Percentiles rank a stretch among this genome's conserved stretches.
These are phyloP conservation scores for Papilio aristodemus DNA, from an alignment of 1,140 invertebrate genomes.

Conservation along the genomic window DNA sequence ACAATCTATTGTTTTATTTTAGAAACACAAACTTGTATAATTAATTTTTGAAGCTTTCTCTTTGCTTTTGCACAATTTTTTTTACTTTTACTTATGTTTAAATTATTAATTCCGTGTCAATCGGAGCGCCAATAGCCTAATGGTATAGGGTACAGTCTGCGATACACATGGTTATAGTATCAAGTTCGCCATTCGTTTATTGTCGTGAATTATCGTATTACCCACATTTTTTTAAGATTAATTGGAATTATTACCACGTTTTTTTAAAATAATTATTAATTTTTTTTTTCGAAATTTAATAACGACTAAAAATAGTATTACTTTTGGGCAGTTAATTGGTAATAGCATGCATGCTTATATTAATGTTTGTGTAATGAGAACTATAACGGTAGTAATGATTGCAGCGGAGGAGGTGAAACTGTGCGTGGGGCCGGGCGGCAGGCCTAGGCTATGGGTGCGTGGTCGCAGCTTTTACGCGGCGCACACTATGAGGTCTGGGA, in stretches of 20 bases:
- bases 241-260: background rate
- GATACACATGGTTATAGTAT: background rate
- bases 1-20: constrained; percentile 30
- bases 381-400: constrained; percentile 35
- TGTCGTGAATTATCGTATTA: background rate
- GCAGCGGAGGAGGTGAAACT: constrained; percentile 64
- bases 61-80: background rate
- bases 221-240: background rate
- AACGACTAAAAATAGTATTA: background rate
- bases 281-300: background rate
- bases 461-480: constrained; percentile 74
- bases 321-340: too few relatives aligned
- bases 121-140: background rate
- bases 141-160: background rate
- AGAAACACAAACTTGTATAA: background rate
- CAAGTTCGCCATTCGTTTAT: background rate
- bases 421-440: constrained; percentile 71
- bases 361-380: background rate
- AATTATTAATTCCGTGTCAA: background rate
- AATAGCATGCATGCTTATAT: background rate
- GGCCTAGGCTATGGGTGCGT: constrained; percentile 69
- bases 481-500: constrained; percentile 72
- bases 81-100: background rate
- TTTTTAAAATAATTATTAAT: too few relatives aligned
- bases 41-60: background rate